A percentile compares a stretch with the other conserved stretches of the same genome.
These are phyloP conservation scores for Ovibos moschatus DNA, from an alignment of 2,113 vertebrate species.

Conservation along the genomic window DNA sequence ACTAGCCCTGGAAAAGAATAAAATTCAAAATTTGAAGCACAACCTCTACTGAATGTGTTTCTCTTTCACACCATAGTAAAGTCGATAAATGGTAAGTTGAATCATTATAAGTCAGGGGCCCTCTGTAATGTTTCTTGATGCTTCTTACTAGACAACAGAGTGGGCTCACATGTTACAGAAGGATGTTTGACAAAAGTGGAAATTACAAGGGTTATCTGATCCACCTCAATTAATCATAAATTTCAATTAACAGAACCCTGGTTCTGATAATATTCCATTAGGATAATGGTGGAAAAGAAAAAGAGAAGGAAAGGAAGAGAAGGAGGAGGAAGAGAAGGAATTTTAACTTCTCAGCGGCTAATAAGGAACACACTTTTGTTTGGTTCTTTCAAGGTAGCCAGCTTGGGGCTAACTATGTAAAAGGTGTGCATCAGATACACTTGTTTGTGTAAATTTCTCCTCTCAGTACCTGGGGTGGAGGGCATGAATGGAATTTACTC, in stretches of 20 bases:
- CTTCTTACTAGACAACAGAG: neutral
- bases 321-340: neutral
- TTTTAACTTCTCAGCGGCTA: neutral
- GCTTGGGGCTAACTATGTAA: neutral
- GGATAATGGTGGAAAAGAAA: neutral
- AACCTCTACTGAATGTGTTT: neutral
- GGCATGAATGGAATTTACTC: neutral
- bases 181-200: neutral
- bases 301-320: neutral
- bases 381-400: neutral
- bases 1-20: neutral
- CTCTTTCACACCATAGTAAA: neutral
- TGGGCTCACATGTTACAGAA: neutral
- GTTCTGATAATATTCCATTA: neutral
- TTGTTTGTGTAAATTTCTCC: neutral
- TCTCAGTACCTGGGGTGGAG: neutral
- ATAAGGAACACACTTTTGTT: neutral
- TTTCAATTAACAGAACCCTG: neutral
- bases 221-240: neutral
- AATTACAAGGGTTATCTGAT: neutral
- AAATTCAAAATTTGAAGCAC: neutral
- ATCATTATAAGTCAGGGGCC: neutral
- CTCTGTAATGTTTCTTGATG: neutral
- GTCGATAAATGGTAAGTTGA: neutral
- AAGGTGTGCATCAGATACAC: neutral